Evolutionary conservation across 2,888 invertebrate genomes (phyloP).

Genomic region (Leptothorax acervorum): DNA sequence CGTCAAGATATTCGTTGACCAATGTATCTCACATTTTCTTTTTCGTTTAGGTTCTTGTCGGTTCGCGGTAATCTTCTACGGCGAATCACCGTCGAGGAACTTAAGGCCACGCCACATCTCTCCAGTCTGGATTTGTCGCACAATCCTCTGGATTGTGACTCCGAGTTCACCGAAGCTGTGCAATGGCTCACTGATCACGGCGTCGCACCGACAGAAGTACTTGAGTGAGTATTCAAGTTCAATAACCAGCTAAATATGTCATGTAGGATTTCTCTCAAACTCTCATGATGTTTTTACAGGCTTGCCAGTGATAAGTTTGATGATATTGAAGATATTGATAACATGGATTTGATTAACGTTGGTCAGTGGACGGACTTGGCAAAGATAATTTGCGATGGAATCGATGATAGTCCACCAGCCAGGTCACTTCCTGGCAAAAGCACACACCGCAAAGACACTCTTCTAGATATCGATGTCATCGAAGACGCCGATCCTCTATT

Average conservation of each 20-base stretch:
- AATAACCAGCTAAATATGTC: neutral
- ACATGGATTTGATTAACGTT: constrained; percentile 73
- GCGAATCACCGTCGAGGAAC: constrained; percentile 87
- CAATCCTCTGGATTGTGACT: constrained; percentile 90
- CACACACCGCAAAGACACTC: constrained; percentile 59
- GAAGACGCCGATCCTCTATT: constrained; percentile 64
- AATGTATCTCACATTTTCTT: neutral
- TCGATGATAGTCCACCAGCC: constrained; percentile 77
- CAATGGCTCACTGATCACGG: constrained; percentile 88
- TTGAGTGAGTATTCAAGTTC: constrained; percentile 62
- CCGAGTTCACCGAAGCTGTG: constrained; percentile 90
- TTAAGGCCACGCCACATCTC: constrained; percentile 88
- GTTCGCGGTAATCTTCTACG: constrained; percentile 80
- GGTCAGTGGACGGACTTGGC: constrained; percentile 84
- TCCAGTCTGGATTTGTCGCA: constrained; percentile 88
- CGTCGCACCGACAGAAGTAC: constrained; percentile 86
- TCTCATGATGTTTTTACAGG: constrained; percentile 35
- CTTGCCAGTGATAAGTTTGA: constrained; percentile 74
- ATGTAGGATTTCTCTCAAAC: neutral
- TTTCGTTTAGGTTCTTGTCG: constrained; percentile 78
- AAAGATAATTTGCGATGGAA: constrained; percentile 79
- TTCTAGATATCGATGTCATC: constrained; percentile 37
- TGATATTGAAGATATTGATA: constrained; percentile 71
- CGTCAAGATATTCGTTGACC: neutral
- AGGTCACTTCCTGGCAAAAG: constrained; percentile 66